Conservation (phyloP, 2,888 invertebrate genomes). For the Entomobrya multifasciata region DNA sequence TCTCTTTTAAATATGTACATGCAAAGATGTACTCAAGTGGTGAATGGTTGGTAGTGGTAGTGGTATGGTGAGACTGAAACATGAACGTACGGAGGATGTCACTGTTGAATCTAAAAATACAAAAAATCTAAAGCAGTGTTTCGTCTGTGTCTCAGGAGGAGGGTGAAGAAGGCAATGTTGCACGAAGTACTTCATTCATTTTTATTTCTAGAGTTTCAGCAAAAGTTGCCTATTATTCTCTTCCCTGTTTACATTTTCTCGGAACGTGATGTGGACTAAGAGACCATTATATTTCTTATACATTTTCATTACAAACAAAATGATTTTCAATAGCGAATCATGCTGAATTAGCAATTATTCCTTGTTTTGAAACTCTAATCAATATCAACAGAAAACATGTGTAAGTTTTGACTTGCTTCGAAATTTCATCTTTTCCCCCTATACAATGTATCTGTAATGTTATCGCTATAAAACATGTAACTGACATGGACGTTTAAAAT, state of each 20-base stretch:
- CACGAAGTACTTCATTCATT: no score
- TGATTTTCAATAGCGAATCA: no score
- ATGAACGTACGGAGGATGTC: neutral
- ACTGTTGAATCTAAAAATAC: no score
- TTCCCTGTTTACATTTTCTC: neutral
- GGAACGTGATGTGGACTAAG: neutral
- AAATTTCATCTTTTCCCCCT: no score
- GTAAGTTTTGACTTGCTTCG: no score
- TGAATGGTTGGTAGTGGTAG: no score
- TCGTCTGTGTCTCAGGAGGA: neutral
- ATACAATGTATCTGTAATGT: neutral
- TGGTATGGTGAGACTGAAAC: neutral
- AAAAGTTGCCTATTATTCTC: neutral
- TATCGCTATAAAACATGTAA: neutral
- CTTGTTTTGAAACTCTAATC: neutral
- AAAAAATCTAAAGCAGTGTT: no score
- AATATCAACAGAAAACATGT: no score
- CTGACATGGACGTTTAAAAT: conserved; percentile 16
- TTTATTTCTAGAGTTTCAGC: no score
- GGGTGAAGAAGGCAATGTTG: neutral
- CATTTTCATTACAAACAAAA: no score
- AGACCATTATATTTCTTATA: no score
- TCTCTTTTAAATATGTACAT: neutral
- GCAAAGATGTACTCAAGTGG: neutral
- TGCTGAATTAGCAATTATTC: neutral